Base-by-base conservation (phyloP, 2,888 invertebrate species). In the Heteromyza rotundicornis region DNA sequence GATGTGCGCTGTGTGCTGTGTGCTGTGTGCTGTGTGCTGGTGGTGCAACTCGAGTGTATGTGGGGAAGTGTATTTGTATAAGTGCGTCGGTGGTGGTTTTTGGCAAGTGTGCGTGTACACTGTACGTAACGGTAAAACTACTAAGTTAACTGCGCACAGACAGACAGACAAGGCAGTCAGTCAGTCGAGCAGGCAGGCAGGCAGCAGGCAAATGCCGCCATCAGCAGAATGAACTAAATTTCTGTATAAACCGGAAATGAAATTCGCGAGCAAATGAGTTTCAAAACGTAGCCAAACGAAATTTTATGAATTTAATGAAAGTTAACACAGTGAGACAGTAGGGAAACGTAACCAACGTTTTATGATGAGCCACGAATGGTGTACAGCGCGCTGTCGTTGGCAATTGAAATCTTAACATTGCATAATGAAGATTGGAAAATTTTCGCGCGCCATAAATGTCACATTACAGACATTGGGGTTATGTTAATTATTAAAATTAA, bases 241-340 rank as follows among this genome's bases (percentile, higher is more conserved):
- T 66, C 70, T 63, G 66, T 57, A 50, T 72, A 67, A 76, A 71
- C 52, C 62, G 65, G 65, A 67, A 67, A 62, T 66, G 63, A 63
- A 64, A 57, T 50, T 49, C 57, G 32, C 73, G 61, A 67, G 67
- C 59, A 54, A 54, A 54, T 40, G 54, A 36, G 54, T 54, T 36
- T 54, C 20, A 36, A 54, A 35, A 54, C 36, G 54, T 54, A 59
- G 56, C 60, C n/a, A n/a, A 69, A 72, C 69, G 68, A 77, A 73
- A 68, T 69, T 73, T 75, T 76, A 75, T 70, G 76, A 72, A 74
- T 77, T 74, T 74, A 76, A 77, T 77, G 75, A 75, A 75, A 75
- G 76, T 71, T 75, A 75, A 74, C 72, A 78, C 62, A 64, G 55
- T 14, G 22, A 78, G 62, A 62, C 59, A 19, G 32, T 16, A 60